Percentiles rank a stretch among this genome's conserved stretches.
phyloP scores from a whole-genome alignment of 2,113 vertebrate genomes.

The Entelurus aequoreus region DNA sequence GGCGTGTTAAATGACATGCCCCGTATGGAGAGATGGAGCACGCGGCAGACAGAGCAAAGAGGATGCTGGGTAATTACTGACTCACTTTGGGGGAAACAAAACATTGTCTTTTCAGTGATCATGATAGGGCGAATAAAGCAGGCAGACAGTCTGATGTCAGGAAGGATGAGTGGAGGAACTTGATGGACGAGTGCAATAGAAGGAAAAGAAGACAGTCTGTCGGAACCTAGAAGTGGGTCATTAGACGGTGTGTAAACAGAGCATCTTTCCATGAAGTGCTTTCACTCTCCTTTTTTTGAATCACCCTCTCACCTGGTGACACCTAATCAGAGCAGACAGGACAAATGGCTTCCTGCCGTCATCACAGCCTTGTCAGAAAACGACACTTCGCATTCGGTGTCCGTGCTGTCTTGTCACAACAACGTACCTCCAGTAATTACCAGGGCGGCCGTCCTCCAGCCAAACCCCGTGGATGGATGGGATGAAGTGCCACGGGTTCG shows the following conservation, averaged over 20 bases:
- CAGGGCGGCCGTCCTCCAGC: slow-evolving; percentile 67
- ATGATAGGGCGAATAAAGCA: slow-evolving; percentile 5
- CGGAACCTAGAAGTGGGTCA: slow-evolving; percentile 62
- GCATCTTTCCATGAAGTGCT: slow-evolving; percentile 50
- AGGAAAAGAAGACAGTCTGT: slow-evolving; percentile 35
- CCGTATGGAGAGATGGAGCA: slow-evolving; percentile 56
- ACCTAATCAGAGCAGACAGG: slow-evolving; percentile 66
- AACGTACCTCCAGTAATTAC: slow-evolving; percentile 77
- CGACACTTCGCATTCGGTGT: slow-evolving; percentile 48
- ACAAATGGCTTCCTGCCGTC: slow-evolving; percentile 69
- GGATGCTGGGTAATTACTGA: slow-evolving; percentile 24
- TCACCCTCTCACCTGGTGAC: slow-evolving; percentile 53
- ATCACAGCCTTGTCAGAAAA: slow-evolving; percentile 68
- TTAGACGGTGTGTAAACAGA: slow-evolving; percentile 57
- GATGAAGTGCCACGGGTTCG: slow-evolving; percentile 63
- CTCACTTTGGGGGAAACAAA: slow-evolving; percentile 24
- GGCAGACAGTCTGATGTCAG: neutral
- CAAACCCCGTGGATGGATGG: slow-evolving; percentile 69
- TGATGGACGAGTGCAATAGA: slow-evolving; percentile 20
- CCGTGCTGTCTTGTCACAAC: slow-evolving; percentile 67
- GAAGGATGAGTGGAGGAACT: slow-evolving; percentile 17
- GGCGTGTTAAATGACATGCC: slow-evolving; percentile 66
- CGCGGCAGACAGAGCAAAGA: slow-evolving; percentile 20
- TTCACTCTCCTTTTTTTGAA: slow-evolving; percentile 34
- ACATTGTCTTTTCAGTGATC: slow-evolving; percentile 10